These are phyloP conservation scores for Pachydiplax longipennis DNA, from an alignment of 2,888 invertebrate species.

Conservation along the genomic window DNA sequence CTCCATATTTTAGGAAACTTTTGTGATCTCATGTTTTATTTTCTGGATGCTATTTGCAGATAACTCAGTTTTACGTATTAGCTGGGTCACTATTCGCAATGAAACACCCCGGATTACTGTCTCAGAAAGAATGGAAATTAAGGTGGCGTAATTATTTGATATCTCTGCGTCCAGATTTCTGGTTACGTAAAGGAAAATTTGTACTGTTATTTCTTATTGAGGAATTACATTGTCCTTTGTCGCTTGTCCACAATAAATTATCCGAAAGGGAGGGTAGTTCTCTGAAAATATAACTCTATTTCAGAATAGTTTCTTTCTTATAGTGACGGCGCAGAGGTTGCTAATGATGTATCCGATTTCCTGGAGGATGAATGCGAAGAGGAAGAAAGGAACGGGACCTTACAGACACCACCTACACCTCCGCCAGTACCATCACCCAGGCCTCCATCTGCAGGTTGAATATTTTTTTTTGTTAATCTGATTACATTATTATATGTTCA, in stretches of 20 bases:
- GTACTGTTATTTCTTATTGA: too few species aligned
- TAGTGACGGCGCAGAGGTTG: slow-evolving; percentile 64
- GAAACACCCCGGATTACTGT: slow-evolving; percentile 45
- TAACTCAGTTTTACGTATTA: neutral
- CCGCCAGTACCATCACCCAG: slow-evolving; percentile 71
- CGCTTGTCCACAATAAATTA: too few species aligned
- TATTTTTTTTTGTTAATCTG: slow-evolving; percentile 47
- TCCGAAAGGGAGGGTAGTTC: too few species aligned
- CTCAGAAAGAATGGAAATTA: slow-evolving; percentile 36
- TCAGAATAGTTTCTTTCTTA: slow-evolving; percentile 20
- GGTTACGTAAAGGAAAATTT: too few species aligned
- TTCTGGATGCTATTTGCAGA: neutral
- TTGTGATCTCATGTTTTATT: neutral
- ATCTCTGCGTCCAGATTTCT: neutral
- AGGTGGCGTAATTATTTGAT: slow-evolving; percentile 45
- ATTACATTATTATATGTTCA: neutral
- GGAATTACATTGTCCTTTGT: too few species aligned
- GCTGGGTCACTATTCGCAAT: neutral
- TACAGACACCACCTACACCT: slow-evolving; percentile 60
- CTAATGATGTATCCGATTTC: slow-evolving; percentile 67
- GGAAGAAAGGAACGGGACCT: slow-evolving; percentile 66
- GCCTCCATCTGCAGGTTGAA: slow-evolving; percentile 75
- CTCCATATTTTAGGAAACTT: neutral
- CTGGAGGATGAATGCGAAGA: slow-evolving; percentile 66
- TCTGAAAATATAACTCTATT: neutral